Percentiles rank a stretch among this genome's conserved stretches.
Evolutionary conservation across 2,797 vertebrate species (phyloP).

Genomic region (Helostoma temminkii): DNA sequence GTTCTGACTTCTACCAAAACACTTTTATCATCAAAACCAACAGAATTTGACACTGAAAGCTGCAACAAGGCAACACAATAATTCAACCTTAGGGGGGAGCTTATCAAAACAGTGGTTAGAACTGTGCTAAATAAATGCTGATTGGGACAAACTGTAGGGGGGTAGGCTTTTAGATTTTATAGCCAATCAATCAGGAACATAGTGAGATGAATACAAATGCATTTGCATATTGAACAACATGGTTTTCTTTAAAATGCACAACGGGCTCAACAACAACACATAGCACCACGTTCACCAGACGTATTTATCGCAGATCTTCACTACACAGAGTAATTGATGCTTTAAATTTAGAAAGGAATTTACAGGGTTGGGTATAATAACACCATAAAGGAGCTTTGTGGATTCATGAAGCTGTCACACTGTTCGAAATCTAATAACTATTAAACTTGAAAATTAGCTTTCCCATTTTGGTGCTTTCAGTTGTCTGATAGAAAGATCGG

Average conservation of each 20-base stretch:
- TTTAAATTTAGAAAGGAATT: conserved; percentile 81
- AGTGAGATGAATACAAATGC: conserved; percentile 44
- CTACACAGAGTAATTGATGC: conserved; percentile 74
- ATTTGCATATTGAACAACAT: conserved; percentile 55
- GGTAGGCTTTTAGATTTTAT: conserved; percentile 43
- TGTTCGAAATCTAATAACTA: conserved; percentile 79
- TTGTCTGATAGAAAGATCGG: conserved; percentile 63
- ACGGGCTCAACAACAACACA: conserved; percentile 46
- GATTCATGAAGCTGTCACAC: conserved; percentile 76
- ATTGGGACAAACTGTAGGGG: conserved; percentile 22
- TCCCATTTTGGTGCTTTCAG: conserved; percentile 80
- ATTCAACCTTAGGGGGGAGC: conserved; percentile 64
- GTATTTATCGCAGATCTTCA: conserved; percentile 70
- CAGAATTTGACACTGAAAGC: conserved; percentile 6
- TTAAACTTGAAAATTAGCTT: conserved; percentile 79
- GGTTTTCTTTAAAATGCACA: conserved; percentile 47
- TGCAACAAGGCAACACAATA: conserved; percentile 47
- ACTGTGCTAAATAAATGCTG: conserved; percentile 47
- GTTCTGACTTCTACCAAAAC: conserved; percentile 34
- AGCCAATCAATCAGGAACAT: conserved; percentile 69
- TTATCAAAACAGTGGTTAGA: conserved; percentile 35
- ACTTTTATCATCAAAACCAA: conserved; percentile 32
- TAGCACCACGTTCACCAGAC: conserved; percentile 14
- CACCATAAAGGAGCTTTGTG: conserved; percentile 68
- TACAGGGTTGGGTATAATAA: conserved; percentile 73